A percentile compares a stretch with the other conserved stretches of the same genome.
phyloP scores from a whole-genome alignment of 2,113 vertebrate genomes.

The Myocastor coypus region DNA sequence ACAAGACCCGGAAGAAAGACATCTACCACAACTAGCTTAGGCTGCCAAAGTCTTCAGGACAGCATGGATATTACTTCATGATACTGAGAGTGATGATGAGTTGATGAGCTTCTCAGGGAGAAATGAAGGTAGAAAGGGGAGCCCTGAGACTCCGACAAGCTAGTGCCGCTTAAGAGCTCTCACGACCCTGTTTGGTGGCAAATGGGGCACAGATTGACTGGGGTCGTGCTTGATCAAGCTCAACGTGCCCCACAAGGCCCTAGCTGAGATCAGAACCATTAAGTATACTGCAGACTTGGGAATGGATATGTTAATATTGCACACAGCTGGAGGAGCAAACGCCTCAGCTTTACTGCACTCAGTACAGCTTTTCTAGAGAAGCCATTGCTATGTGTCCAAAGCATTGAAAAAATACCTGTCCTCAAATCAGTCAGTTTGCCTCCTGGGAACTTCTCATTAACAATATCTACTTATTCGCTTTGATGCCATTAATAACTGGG shows the following conservation, averaged over 20 bases:
- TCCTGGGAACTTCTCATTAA: background rate
- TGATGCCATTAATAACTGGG: background rate
- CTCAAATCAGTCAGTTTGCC: background rate
- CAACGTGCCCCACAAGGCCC: background rate
- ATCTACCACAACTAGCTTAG: background rate
- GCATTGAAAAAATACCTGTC: background rate
- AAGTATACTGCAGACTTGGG: background rate
- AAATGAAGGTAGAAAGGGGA: slow-evolving; percentile 15
- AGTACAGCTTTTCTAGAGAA: background rate
- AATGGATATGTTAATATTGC: background rate
- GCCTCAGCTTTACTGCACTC: background rate
- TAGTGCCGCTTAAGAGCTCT: background rate
- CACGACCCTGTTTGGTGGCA: background rate
- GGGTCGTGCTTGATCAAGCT: background rate
- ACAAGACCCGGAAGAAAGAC: slow-evolving; percentile 13
- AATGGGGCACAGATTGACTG: background rate
- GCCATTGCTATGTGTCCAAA: background rate
- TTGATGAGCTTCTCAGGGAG: slow-evolving; percentile 12
- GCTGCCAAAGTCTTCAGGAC: slow-evolving; percentile 30
- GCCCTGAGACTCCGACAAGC: background rate
- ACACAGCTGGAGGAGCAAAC: background rate
- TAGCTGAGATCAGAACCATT: background rate
- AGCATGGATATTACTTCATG: slow-evolving; percentile 2
- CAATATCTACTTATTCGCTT: slow-evolving; percentile 31
- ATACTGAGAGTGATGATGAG: background rate